Evolutionary conservation across 2,113 vertebrate species (phyloP).

Genomic region (Mobula hypostoma): DNA sequence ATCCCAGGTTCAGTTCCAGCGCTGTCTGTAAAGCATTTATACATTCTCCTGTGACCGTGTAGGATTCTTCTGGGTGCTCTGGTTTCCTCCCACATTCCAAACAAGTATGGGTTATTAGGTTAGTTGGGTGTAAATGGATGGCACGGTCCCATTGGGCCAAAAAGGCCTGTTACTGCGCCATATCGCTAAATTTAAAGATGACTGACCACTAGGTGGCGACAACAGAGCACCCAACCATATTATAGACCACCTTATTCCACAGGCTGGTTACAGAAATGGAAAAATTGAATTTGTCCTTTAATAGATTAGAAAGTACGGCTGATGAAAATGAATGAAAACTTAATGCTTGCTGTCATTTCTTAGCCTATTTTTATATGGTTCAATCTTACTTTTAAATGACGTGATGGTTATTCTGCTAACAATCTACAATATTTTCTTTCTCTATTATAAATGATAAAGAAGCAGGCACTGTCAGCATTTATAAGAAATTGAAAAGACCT

Average conservation of each 20-base stretch:
- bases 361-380: not conserved
- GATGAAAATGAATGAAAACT: not conserved
- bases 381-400: not conserved
- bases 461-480: not conserved
- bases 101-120: no score
- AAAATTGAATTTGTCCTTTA: not conserved
- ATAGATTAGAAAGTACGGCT: not conserved
- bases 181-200: not conserved
- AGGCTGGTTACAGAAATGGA: not conserved
- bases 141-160: no score
- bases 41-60: no score
- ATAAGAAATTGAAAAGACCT: not conserved
- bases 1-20: no score
- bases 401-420: not conserved
- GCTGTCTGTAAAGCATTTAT: no score
- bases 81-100: no score
- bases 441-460: not conserved
- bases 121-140: no score
- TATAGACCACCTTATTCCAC: not conserved
- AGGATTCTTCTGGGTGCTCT: no score
- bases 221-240: not conserved
- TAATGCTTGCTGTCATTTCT: not conserved
- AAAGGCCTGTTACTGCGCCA: no score
- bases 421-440: not conserved
- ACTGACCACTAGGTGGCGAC: conserved; percentile 18